phyloP scores from a whole-genome alignment of 1,140 invertebrate genomes.

The Calephelis nemesis region DNA sequence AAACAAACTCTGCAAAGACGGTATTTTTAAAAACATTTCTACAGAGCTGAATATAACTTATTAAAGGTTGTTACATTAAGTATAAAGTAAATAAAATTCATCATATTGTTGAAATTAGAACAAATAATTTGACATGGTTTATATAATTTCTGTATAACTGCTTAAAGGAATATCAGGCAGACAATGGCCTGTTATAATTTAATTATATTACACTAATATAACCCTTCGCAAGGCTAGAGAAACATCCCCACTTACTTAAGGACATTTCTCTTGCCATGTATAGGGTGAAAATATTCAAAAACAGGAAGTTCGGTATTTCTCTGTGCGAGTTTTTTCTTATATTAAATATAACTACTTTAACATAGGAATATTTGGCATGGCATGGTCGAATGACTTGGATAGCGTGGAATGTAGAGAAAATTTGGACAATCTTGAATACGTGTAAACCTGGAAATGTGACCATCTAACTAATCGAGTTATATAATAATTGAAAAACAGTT shows the following conservation, averaged over 20 bases:
- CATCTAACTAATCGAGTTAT: too few species aligned
- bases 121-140: conserved; percentile 17
- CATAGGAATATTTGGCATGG: conserved; percentile 26
- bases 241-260: background rate
- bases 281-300: conserved; percentile 21
- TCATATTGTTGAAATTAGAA: too few species aligned
- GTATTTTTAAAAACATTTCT: too few species aligned
- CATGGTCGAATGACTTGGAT: conserved; percentile 19
- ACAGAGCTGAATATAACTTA: too few species aligned
- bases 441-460: too few species aligned
- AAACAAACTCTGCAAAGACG: too few species aligned
- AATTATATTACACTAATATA: conserved; percentile 22
- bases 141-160: conserved; percentile 9
- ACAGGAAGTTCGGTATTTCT: conserved; percentile 25
- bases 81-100: too few species aligned
- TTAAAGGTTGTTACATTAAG: too few species aligned
- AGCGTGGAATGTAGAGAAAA: too few species aligned
- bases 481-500: too few species aligned
- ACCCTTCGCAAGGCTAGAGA: background rate
- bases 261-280: background rate
- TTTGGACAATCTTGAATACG: too few species aligned
- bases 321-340: conserved; percentile 22
- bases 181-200: conserved; percentile 14
- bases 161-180: conserved; percentile 17
- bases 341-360: conserved; percentile 20